Base-by-base conservation (phyloP, 2,113 vertebrate species). In the Pteruthius melanotis region DNA sequence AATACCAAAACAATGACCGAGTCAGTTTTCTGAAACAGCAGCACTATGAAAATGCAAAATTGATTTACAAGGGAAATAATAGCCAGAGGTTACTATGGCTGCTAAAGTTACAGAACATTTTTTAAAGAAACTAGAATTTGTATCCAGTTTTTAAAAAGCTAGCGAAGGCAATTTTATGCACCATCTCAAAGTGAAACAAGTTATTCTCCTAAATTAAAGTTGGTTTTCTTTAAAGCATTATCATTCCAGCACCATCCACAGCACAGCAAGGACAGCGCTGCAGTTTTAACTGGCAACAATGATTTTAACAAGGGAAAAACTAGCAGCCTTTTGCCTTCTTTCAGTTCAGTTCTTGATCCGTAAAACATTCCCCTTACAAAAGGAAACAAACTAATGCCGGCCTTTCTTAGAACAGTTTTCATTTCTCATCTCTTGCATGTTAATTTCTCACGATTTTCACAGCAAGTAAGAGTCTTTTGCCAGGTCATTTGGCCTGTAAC, bases 31-130 rank as follows among this genome's bases (percentile, higher is more conserved):
- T 92, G 68, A 93, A 89, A 83, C 35, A 82, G 72, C 60, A 50
- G 64, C 89, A 83, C 68, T 56, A 56, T 2, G 22, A 94, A 93
- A 93, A 85, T 53, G 59, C 54, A 88, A 65, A 90, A 97, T 56
- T 89, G 86, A 91, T 94, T 91, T 87, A 91, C 31, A 81, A 81
- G 50, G 53, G 52, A 84, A 95, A 77, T 63, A 86, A 90, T 2
- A 75, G 93, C 54, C 72, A 89, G 83, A 59, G 52, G 87, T 93
- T 93, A 60, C 68, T 37, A 78, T 6, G 39, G 64, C 71, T 89
- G 65, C 75, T 83, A 13, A 68, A 70, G 64, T 74, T 81, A 74
- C 17, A 86, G 64, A 18, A 63, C 28, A 18, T 42, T 59, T 91
- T 91, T 54, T 3, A 44, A 95, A 50, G 52, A 95, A 89, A 66